Base-by-base conservation (phyloP, 2,113 vertebrate species). In the Campylomormyrus tamandua region DNA sequence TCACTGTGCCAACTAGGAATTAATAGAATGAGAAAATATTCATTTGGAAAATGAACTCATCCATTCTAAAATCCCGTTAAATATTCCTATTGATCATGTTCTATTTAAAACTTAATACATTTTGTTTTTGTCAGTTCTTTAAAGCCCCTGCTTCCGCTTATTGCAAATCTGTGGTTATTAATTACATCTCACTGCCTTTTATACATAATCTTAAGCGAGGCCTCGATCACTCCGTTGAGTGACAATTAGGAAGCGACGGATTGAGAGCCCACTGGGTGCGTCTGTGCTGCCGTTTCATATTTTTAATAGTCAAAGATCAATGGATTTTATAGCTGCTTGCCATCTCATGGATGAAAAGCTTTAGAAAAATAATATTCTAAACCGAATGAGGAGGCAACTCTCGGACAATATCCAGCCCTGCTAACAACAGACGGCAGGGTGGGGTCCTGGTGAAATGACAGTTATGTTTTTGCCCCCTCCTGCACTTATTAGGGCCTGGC, bases 161-260 rank as follows among this genome's bases (percentile, higher is more conserved):
- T 87, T 80, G 74, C 6, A 11, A 39, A 49, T 86, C 50, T 56
- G 35, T 6, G 27, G 31, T 39, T 53, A 84, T 46, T 87, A 87
- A 50, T 87, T 87, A 53, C 35, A 35, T 87, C 50, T 87, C 85
- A 19, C 50, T 56, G 50, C 49, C 85, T 87, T 87, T 80, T 42
- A 80, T 17, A 87, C 49, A 87, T 21, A 48, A 31, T 53, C 48
- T 31, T 87, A 53, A 87, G 19, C 11, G 45, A 84, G 35, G 24
- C 21, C 39, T 84, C 39, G 9, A 84, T 84, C 83, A 84, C 8
- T n/a, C 24, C 21, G 35, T 39, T 39, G n/a, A 87, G 24, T 53
- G 50, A 87, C 27, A 87, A 56, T 27, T 53, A 52, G 48, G 46
- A 87, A 52, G 48, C 31, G 17, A 39, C 11, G 24, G n/a, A 17